Base-by-base conservation (phyloP, 2,113 vertebrate genomes). In the Gambusia affinis region DNA sequence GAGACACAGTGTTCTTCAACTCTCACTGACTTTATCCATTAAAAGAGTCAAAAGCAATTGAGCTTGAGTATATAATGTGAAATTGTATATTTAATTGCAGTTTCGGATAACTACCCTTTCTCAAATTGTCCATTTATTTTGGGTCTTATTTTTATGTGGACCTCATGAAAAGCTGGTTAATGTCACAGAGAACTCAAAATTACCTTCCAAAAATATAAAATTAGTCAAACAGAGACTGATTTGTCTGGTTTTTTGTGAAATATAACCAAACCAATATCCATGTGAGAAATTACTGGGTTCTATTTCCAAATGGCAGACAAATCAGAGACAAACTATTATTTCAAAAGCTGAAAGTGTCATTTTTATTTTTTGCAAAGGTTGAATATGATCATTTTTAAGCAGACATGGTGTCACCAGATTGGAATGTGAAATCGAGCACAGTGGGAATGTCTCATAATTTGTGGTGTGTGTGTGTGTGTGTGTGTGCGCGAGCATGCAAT, bases 361-460 rank as follows among this genome's bases (percentile, higher is more conserved):
- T 86, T 83, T 76, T 72, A 75, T 77, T 81, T 75, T 79, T 79
- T 83, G 61, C 78, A 76, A 87, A 90, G 60, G 72, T 63, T 85
- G 62, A 92, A 92, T 90, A 87, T 89, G 82, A 91, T 90, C 91
- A 88, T 92, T 91, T 86, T 92, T 89, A 89, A 86, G 92, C 92
- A 95, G 94, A 95, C 94, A 85, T 92, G 89, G 72, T 79, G 87
- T 94, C 92, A 95, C 88, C 87, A 88, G 92, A 93, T 72, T 68
- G 92, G 94, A 92, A 94, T 92, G 93, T 88, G 82, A 91, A 90
- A 87, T 81, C 80, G 91, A 91, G 89, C 84, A 82, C 78, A 90
- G 80, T 88, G 87, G 85, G 92, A 92, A 92, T 89, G 89, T 90
- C 85, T 90, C 79, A 79, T 72, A 70, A 85, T 78, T 77, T 64